Percentiles rank a stretch among this genome's conserved stretches.
phyloP scores from a whole-genome alignment of 2,113 vertebrate genomes.

The Carettochelys insculpta region DNA sequence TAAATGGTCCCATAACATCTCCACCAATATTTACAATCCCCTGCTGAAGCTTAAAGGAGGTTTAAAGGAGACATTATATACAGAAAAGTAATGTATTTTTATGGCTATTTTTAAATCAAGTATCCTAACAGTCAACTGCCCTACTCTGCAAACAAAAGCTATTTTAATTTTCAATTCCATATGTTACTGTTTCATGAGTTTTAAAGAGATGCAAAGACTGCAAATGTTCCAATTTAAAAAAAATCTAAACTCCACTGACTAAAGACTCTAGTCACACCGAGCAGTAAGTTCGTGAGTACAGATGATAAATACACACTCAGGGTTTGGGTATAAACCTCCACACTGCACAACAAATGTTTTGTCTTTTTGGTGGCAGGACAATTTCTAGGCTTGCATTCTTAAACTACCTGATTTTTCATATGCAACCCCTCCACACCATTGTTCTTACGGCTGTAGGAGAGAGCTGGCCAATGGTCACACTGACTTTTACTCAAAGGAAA shows the following conservation, averaged over 20 bases:
- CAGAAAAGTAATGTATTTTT: background rate
- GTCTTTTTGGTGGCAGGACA: constrained; percentile 6
- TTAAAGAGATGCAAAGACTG: constrained; percentile 46
- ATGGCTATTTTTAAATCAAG: background rate
- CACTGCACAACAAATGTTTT: constrained; percentile 27
- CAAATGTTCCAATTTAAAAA: background rate
- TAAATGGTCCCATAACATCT: background rate
- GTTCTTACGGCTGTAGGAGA: constrained; percentile 4
- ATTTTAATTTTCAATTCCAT: constrained; percentile 48
- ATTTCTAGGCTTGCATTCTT: background rate
- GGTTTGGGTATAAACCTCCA: constrained; percentile 48
- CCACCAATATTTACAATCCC: background rate
- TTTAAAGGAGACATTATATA: constrained; percentile 7
- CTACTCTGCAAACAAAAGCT: constrained; percentile 42
- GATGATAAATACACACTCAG: constrained; percentile 23
- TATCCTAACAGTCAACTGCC: background rate
- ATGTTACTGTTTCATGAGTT: background rate
- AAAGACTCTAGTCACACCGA: constrained; percentile 34
- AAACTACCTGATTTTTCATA: constrained; percentile 18
- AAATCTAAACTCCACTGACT: constrained; percentile 44
- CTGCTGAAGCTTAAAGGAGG: background rate
- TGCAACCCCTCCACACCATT: constrained; percentile 12
- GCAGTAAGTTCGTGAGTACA: background rate
- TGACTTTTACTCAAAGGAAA: constrained; percentile 3
- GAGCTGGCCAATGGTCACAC: background rate